Evolutionary conservation across 2,888 invertebrate species (phyloP), one percentile per base, ranked within the genome.

Genomic region (Zelleria hepariella): DNA sequence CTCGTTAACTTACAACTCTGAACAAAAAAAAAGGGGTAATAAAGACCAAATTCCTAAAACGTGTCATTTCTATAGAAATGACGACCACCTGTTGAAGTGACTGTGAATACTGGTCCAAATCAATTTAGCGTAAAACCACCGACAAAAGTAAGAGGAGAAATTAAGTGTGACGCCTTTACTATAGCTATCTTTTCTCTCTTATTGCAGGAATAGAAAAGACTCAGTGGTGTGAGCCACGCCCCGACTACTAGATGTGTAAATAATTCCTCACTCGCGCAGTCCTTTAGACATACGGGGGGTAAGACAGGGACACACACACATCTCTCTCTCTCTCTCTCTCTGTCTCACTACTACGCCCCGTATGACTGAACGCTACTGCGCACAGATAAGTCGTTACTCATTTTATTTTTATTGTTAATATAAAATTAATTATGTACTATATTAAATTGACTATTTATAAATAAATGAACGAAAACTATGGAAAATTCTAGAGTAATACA

Each of bases 151-250:
- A n/a, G n/a, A n/a, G n/a, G n/a, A n/a, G n/a, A n/a, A n/a, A n/a
- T n/a, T n/a, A n/a, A n/a, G n/a, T n/a, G n/a, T n/a, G n/a, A n/a
- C n/a, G n/a, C n/a, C n/a, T n/a, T n/a, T n/a, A n/a, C n/a, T n/a
- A n/a, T n/a, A n/a, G n/a, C n/a, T n/a, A n/a, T n/a, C n/a, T n/a
- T n/a, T n/a, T n/a, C n/a, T 60, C n/a, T 54, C 58, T 69, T 74
- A 68, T 85, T 81, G 0, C 87, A 89, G 89, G 89, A 89, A 88
- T 67, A 77, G 89, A 71, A 89, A 89, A 75, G 89, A 89, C 81
- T 89, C 89, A 1, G 89, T 89, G 74, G 89, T 89, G 67, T 89
- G 77, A 82, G 61, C 67, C 62, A 60, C 54, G 27, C 59, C 59
- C 58, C 49, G 58, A 57, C 55, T 53, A 6, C 57, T 60, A 61